A percentile compares a stretch with the other conserved stretches of the same genome.
Conservation (phyloP, 35 echinoderm and acorn worm genomes). For the Patiria miniata region DNA sequence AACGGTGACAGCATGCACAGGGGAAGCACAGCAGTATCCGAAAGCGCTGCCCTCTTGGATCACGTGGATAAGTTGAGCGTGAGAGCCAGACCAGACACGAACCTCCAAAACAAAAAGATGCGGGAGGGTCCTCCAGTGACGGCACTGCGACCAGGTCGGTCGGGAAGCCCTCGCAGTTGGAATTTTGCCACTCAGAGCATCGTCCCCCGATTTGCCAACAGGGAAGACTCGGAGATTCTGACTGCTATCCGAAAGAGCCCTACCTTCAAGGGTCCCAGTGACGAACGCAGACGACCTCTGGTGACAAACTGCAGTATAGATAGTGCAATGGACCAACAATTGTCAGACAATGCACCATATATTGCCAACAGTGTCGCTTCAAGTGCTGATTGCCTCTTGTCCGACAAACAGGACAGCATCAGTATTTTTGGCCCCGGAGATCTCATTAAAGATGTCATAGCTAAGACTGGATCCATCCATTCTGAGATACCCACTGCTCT, state of each 20-base stretch:
- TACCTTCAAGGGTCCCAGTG: background rate
- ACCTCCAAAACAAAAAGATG: background rate
- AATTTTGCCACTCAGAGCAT: conserved; percentile 46
- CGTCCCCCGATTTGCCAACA: conserved; percentile 36
- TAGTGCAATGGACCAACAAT: background rate
- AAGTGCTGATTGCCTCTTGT: background rate
- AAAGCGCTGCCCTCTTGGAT: background rate
- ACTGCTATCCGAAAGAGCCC: conserved; percentile 38
- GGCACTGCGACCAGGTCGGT: background rate
- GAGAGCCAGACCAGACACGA: conserved; percentile 10
- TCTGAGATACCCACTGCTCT: background rate
- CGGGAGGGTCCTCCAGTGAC: background rate
- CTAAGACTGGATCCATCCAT: background rate
- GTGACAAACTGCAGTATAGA: conserved; percentile 39
- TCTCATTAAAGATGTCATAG: conserved; percentile 6
- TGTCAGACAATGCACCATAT: background rate
- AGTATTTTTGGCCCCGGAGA: conserved; percentile 28
- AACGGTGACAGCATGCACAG: background rate
- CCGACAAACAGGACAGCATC: conserved; percentile 2
- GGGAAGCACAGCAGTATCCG: background rate
- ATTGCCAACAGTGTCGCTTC: background rate
- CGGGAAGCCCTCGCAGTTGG: conserved; percentile 31
- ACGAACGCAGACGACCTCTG: conserved; percentile 12
- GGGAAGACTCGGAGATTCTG: conserved; percentile 26
- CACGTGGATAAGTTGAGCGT: conserved; percentile 35